These are phyloP conservation scores for Gadus macrocephalus DNA, from an alignment of 2,113 vertebrate genomes.

Conservation along the genomic window DNA sequence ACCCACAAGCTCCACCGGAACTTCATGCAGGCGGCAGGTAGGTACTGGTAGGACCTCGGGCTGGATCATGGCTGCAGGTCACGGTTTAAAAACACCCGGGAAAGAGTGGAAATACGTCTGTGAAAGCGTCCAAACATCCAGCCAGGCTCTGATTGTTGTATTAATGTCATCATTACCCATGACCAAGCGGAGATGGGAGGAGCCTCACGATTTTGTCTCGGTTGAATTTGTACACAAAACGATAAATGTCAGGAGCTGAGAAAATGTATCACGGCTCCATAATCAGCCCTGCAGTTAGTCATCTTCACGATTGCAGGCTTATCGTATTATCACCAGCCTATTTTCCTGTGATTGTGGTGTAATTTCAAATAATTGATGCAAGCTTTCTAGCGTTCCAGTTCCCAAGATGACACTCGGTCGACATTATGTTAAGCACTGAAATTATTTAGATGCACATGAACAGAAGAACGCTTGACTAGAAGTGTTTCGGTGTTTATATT, in stretches of 20 bases:
- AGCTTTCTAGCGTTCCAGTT: not conserved
- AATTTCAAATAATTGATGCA: not conserved
- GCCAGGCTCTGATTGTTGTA: not conserved
- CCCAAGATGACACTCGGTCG: not conserved
- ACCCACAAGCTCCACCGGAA: slow-evolving; percentile 78
- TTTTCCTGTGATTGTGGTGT: not conserved
- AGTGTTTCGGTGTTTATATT: not conserved
- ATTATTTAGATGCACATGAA: no score
- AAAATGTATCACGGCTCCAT: not conserved
- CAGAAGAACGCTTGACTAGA: not conserved
- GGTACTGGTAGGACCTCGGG: not conserved
- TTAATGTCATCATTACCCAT: not conserved
- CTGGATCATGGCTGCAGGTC: no score
- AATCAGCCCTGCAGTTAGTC: not conserved
- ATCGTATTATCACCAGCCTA: not conserved
- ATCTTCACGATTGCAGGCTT: not conserved
- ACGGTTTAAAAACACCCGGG: not conserved
- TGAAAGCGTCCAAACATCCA: no score
- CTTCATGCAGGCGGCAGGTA: slow-evolving; percentile 79
- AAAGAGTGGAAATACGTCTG: no score
- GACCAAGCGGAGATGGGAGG: not conserved
- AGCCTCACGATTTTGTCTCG: not conserved
- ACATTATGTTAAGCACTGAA: not conserved
- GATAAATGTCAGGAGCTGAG: not conserved
- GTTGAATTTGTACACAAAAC: not conserved